phyloP scores from a whole-genome alignment of 2,797 vertebrate genomes.

The Tokudaia muenninki region DNA sequence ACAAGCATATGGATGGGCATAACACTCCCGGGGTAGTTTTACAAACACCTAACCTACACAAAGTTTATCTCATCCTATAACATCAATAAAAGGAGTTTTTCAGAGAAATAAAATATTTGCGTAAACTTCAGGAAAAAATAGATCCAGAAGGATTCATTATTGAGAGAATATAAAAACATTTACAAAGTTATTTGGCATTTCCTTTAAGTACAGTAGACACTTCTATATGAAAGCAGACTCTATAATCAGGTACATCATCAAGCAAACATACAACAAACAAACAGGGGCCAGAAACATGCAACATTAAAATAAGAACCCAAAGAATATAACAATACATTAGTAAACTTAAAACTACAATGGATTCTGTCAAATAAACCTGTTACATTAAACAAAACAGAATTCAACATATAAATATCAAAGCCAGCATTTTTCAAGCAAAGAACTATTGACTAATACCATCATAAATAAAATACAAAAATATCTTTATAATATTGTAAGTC shows the following conservation, averaged over 20 bases:
- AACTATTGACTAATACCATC: background rate
- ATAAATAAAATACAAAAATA: background rate
- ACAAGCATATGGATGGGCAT: background rate
- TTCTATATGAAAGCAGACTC: background rate
- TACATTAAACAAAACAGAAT: background rate
- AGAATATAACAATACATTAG: background rate
- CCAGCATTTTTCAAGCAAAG: background rate
- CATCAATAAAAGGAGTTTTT: background rate
- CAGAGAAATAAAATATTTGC: background rate
- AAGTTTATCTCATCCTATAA: background rate
- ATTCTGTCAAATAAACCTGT: background rate
- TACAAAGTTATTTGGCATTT: background rate
- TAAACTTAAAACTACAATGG: background rate
- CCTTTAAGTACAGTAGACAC: background rate
- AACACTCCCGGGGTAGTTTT: background rate
- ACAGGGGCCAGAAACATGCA: background rate
- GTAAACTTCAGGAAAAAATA: background rate
- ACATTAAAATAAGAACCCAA: background rate
- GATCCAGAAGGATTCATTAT: background rate
- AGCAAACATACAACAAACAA: background rate
- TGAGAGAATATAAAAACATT: background rate
- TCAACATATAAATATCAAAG: background rate
- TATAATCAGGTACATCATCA: background rate
- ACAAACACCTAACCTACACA: background rate
- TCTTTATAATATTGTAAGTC: background rate